A percentile compares a stretch with the other conserved stretches of the same genome.
Conservation (phyloP, 2,797 vertebrate genomes). For the Potorous gilbertii region DNA sequence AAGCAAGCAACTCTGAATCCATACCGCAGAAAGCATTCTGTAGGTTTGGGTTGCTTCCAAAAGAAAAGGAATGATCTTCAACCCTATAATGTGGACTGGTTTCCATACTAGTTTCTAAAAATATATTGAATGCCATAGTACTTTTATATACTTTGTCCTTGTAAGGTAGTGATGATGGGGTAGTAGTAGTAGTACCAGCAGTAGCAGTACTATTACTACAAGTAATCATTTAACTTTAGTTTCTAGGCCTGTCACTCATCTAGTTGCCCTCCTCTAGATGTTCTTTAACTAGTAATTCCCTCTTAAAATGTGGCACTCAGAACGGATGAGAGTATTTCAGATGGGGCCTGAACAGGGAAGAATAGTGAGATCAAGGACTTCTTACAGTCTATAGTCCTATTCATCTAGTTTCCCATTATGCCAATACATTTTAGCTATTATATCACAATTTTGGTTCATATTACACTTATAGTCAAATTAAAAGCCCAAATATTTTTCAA, state of each 20-base stretch:
- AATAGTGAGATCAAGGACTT: background rate
- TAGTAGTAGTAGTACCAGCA: too few relatives aligned
- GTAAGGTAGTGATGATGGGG: too few relatives aligned
- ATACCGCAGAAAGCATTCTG: too few relatives aligned
- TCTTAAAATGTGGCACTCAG: background rate
- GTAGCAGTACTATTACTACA: too few relatives aligned
- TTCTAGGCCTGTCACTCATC: background rate
- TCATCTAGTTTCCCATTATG: background rate
- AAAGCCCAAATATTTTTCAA: background rate
- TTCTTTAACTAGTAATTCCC: background rate
- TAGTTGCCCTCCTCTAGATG: background rate
- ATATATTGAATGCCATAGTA: background rate
- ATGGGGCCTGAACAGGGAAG: background rate
- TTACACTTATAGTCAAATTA: background rate
- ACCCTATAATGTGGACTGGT: background rate
- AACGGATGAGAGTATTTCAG: background rate
- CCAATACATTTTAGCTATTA: background rate
- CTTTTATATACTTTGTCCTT: background rate
- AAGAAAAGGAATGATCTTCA: background rate
- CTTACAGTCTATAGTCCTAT: background rate
- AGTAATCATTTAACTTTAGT: background rate
- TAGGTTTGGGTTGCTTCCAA: too few relatives aligned
- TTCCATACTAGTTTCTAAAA: background rate
- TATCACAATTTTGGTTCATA: background rate
- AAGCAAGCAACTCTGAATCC: too few relatives aligned